Conservation (phyloP, 2,888 invertebrate genomes). For the Tiliacea citrago region DNA sequence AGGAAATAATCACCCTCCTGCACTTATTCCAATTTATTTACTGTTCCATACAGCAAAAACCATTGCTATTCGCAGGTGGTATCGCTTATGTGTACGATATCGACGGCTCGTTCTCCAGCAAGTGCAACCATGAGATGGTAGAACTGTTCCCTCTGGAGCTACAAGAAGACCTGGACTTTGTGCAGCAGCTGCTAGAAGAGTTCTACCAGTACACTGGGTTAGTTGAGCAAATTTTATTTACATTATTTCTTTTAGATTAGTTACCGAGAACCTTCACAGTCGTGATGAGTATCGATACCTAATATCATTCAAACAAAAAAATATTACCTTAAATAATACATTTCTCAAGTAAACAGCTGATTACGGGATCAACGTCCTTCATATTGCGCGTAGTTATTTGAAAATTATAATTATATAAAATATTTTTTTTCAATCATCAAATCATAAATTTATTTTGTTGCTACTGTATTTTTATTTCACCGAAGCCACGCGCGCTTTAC, state of each 20-base stretch:
- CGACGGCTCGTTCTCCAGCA: conserved; percentile 95
- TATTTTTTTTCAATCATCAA: too few relatives aligned
- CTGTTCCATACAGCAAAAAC: too few relatives aligned
- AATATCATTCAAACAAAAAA: too few relatives aligned
- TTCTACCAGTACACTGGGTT: conserved; percentile 96
- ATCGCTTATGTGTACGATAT: conserved; percentile 98
- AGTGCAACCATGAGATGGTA: conserved; percentile 99
- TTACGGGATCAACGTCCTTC: too few relatives aligned
- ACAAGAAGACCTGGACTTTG: conserved; percentile 94
- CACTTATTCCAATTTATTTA: neutral
- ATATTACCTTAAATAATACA: neutral
- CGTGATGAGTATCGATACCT: neutral
- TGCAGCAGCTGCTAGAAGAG: conserved; percentile 95
- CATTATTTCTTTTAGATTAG: neutral
- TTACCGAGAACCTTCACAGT: neutral
- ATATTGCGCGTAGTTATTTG: too few relatives aligned
- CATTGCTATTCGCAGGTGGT: conserved; percentile 90
- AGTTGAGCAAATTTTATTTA: conserved; percentile 42
- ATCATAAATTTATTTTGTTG: too few relatives aligned
- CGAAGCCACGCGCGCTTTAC: too few relatives aligned
- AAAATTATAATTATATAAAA: too few relatives aligned
- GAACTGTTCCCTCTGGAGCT: conserved; percentile 95
- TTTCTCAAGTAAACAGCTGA: too few relatives aligned
- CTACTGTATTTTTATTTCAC: too few relatives aligned
- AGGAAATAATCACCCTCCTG: neutral